A percentile compares a stretch with the other conserved stretches of the same genome.
Evolutionary conservation across 1,140 invertebrate genomes (phyloP).

Genomic region (Propsilocerus akamusi): DNA sequence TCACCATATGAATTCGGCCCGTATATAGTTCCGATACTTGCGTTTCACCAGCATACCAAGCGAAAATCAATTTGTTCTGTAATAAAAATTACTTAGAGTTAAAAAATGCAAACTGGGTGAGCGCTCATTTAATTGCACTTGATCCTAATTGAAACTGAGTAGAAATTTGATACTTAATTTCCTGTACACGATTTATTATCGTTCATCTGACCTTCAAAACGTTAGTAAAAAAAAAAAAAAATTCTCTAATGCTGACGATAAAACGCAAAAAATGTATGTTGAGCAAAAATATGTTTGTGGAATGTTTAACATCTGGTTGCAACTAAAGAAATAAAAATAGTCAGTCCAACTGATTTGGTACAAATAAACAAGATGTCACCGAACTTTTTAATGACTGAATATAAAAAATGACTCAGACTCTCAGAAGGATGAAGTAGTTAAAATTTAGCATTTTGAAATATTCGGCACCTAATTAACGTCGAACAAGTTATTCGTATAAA

Average conservation of each 20-base stretch:
- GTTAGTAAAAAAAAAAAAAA: not conserved
- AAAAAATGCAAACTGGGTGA: not conserved
- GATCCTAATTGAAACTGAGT: not conserved
- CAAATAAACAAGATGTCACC: too few relatives aligned
- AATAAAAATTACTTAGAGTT: slow-evolving; percentile 12
- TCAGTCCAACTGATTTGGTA: too few relatives aligned
- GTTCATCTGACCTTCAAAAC: not conserved
- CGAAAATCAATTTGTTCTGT: slow-evolving; percentile 49
- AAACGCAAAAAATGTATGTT: not conserved
- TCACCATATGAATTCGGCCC: slow-evolving; percentile 46
- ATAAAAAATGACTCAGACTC: too few relatives aligned
- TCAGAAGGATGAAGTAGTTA: too few relatives aligned
- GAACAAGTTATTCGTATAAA: too few relatives aligned
- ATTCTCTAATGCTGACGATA: not conserved
- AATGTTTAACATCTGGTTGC: too few relatives aligned
- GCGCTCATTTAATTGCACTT: not conserved
- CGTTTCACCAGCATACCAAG: slow-evolving; percentile 61
- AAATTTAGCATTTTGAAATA: too few relatives aligned
- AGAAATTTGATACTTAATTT: not conserved
- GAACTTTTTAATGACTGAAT: too few relatives aligned
- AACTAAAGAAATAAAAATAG: too few relatives aligned
- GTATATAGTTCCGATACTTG: slow-evolving; percentile 49
- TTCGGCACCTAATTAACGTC: too few relatives aligned
- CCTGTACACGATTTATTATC: not conserved
- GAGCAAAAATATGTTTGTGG: too few relatives aligned